Conservation (phyloP, 2,888 invertebrate genomes). For the Protophormia terraenovae region DNA sequence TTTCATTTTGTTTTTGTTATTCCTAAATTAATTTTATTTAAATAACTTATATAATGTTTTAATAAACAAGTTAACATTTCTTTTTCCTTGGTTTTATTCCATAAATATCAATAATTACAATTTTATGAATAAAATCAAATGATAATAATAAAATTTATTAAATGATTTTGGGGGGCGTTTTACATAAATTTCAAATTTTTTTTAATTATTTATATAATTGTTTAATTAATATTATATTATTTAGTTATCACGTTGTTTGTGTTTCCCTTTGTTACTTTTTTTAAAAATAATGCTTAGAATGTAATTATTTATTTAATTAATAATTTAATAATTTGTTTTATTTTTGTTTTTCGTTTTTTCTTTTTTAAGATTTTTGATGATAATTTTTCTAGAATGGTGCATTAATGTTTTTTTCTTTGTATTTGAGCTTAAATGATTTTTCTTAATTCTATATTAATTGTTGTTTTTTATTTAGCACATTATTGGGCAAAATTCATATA, state of each 20-base stretch:
- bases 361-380: conserved; percentile 26
- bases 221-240: conserved; percentile 70
- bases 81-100: conserved; percentile 27
- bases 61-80: conserved; percentile 66
- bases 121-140: conserved; percentile 27
- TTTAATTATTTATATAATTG: conserved; percentile 67
- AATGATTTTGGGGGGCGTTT: not conserved
- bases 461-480: not conserved
- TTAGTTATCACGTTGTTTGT: conserved; percentile 77
- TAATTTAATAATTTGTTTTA: conserved; percentile 41
- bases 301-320: conserved; percentile 35
- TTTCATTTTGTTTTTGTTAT: conserved; percentile 19
- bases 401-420: conserved; percentile 53
- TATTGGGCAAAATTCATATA: conserved; percentile 34
- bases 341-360: conserved; percentile 40
- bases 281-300: conserved; percentile 68
- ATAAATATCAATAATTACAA: conserved; percentile 33
- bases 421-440: conserved; percentile 57
- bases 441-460: conserved; percentile 16
- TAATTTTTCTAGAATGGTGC: conserved; percentile 56
- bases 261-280: conserved; percentile 74
- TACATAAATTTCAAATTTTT: conserved; percentile 31
- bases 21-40: conserved; percentile 40
- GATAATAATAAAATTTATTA: conserved; percentile 25
- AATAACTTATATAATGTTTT: conserved; percentile 33